Conservation (phyloP, 2,888 invertebrate species). For the Metallyticus violacea region DNA sequence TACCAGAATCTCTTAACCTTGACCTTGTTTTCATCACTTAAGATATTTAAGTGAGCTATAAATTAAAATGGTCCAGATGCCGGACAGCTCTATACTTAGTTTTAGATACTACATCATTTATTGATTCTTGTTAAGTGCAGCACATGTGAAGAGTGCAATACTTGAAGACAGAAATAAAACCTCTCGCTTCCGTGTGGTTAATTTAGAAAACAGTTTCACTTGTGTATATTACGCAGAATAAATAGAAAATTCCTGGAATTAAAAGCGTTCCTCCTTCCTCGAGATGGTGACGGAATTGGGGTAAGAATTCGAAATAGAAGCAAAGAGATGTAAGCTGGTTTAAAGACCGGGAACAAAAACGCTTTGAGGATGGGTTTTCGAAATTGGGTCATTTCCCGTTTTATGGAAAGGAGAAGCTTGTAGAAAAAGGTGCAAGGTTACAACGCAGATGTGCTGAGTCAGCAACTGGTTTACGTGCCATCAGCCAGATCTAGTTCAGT, state of each 20-base stretch:
- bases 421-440: not conserved
- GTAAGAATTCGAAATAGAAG: not conserved
- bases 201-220: not conserved
- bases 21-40: not conserved
- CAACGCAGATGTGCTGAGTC: not conserved
- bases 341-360: not conserved
- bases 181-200: not conserved
- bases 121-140: not conserved
- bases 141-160: not conserved
- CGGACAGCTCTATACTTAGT: not conserved
- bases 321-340: not conserved
- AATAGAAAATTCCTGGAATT: not conserved
- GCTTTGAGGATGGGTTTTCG: not conserved
- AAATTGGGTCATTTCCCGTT: not conserved
- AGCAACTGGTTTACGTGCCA: not conserved
- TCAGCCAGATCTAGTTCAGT: not conserved
- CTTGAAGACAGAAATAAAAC: not conserved
- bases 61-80: not conserved
- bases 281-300: not conserved
- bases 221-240: not conserved
- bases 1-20: not conserved
- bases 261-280: not conserved
- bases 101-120: not conserved
- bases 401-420: not conserved
- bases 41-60: not conserved